A percentile compares a stretch with the other conserved stretches of the same genome.
Evolutionary conservation across 2,888 invertebrate species (phyloP).

Genomic region (Cephus nigrinus): DNA sequence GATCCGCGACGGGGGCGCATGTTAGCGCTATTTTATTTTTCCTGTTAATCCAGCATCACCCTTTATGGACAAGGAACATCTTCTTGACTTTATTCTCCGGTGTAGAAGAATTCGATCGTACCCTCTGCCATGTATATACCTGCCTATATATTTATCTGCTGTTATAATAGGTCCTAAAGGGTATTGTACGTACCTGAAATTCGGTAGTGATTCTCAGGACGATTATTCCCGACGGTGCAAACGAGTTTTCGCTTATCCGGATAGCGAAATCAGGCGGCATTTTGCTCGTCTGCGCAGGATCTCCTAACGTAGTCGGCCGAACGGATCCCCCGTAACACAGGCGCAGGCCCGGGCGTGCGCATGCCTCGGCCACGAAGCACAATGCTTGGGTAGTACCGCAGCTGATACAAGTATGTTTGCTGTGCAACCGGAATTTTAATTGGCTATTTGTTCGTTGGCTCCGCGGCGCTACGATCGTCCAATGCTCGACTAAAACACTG

Average conservation of each 20-base stretch:
- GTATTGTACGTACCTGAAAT: background rate
- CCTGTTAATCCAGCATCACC: background rate
- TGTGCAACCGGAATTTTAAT: constrained; percentile 60
- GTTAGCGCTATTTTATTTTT: background rate
- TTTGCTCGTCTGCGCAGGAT: background rate
- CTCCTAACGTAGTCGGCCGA: background rate
- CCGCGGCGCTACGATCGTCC: constrained; percentile 52
- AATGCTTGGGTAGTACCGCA: constrained; percentile 32
- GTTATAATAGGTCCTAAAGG: background rate
- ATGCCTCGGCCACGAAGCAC: constrained; percentile 13
- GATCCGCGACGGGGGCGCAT: constrained; percentile 4
- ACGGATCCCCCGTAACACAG: background rate
- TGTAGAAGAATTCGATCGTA: background rate
- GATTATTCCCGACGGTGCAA: constrained; percentile 10
- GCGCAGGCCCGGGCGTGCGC: constrained; percentile 4
- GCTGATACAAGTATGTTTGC: constrained; percentile 58
- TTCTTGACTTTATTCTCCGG: background rate
- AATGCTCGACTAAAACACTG: background rate
- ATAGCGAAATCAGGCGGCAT: background rate
- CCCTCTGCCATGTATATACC: background rate
- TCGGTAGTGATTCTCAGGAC: constrained; percentile 15
- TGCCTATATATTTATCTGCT: background rate
- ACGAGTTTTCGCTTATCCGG: constrained; percentile 1
- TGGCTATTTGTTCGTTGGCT: constrained; percentile 55
- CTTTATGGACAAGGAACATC: background rate